Conservation (phyloP, 2,113 vertebrate species). For the Coregonus clupeaformis region DNA sequence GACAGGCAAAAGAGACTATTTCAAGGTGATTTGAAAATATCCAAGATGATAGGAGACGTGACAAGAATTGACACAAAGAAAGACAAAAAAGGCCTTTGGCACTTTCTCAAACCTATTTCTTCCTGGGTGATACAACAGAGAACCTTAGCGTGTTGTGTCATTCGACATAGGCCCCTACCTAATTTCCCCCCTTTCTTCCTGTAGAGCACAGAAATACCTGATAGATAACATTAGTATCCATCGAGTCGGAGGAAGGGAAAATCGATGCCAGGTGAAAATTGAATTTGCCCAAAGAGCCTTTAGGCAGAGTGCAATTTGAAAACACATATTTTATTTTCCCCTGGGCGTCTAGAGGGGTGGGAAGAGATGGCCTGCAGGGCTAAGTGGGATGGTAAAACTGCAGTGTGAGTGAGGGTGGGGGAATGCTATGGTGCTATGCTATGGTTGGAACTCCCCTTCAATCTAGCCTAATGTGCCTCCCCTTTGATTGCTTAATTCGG, state of each 20-base stretch:
- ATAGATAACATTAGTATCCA: slow-evolving; percentile 84
- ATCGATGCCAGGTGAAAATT: slow-evolving; percentile 96
- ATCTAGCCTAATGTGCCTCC: slow-evolving; percentile 76
- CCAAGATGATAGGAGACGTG: neutral
- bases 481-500: slow-evolving; percentile 85
- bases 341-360: slow-evolving; percentile 75
- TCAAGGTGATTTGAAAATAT: slow-evolving; percentile 21
- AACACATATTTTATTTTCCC: slow-evolving; percentile 89
- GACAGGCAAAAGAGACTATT: slow-evolving; percentile 16
- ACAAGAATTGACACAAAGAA: slow-evolving; percentile 12
- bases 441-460: slow-evolving; percentile 67
- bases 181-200: slow-evolving; percentile 25
- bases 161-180: slow-evolving; percentile 26
- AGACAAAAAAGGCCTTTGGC: slow-evolving; percentile 13
- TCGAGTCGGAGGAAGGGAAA: slow-evolving; percentile 82
- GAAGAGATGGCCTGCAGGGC: slow-evolving; percentile 79
- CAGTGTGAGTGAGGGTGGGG: slow-evolving; percentile 32
- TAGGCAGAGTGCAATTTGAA: slow-evolving; percentile 93
- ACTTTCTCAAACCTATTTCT: neutral
- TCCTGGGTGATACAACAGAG: slow-evolving; percentile 19
- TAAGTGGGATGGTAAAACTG: slow-evolving; percentile 68
- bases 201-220: slow-evolving; percentile 43
- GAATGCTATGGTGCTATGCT: slow-evolving; percentile 60
- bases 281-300: slow-evolving; percentile 95
- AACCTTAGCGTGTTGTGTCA: slow-evolving; percentile 27